These are phyloP conservation scores for Caenorhabditis inopinata DNA, from an alignment of 1,140 invertebrate genomes.

Conservation along the genomic window DNA sequence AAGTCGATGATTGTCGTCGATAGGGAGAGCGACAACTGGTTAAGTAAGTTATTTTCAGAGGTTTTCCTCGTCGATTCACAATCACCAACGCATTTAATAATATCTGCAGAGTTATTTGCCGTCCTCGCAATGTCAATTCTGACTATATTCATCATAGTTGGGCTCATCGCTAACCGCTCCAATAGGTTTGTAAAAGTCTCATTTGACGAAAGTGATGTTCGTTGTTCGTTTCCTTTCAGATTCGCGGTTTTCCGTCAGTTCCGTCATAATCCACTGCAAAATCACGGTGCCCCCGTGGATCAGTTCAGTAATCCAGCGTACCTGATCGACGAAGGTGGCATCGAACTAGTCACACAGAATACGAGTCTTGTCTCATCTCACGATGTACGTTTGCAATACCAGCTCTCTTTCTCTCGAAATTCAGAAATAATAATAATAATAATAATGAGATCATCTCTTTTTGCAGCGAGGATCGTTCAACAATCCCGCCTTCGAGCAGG, in stretches of 20 bases:
- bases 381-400: not conserved
- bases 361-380: constrained; percentile 28
- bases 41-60: not conserved
- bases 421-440: too few relatives aligned
- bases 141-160: not conserved
- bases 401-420: too few relatives aligned
- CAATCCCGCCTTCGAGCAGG: constrained; percentile 16
- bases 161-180: not conserved
- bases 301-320: constrained; percentile 5
- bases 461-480: constrained; percentile 18
- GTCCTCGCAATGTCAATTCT: not conserved
- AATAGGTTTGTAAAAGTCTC: not conserved
- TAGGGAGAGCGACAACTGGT: not conserved
- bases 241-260: constrained; percentile 12
- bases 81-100: too few relatives aligned
- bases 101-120: not conserved
- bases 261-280: constrained; percentile 11
- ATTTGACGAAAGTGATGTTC: too few relatives aligned
- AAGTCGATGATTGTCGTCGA: not conserved
- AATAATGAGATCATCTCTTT: not conserved
- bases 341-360: constrained; percentile 19
- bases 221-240: not conserved
- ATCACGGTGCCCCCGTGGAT: constrained; percentile 5
- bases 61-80: too few relatives aligned
- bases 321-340: constrained; percentile 6